Base-by-base conservation (phyloP, 2,113 vertebrate species). In the Megaceryle torquata region DNA sequence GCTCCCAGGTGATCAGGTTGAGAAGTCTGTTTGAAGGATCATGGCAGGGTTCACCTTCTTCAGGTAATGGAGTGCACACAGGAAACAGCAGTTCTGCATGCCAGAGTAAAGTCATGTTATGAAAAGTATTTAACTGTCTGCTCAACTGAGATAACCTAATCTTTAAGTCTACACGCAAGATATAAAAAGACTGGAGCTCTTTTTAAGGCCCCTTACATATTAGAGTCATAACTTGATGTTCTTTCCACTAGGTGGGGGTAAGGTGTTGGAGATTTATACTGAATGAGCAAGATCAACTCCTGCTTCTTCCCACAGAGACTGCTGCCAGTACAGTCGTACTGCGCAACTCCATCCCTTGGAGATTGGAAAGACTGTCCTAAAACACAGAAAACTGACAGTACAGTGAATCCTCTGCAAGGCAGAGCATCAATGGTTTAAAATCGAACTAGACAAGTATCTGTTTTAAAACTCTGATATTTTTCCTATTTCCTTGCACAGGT, bases 1-100 rank as follows among this genome's bases (percentile, higher is more conserved):
- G 82, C 48, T 99, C 98, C 99, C 99, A 99, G 72, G 98, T 98
- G 96, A 99, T 95, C 24, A 99, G 97, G 88, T 98, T 98, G 82
- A 98, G 97, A 35, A 99, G 95, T 74, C 98, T 98, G 95, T 98
- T 99, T 43, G 98, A 97, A 44, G 98, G 98, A 53, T 98, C 97
- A 0, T 98, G 97, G 96, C 99, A 99, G 71, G 97, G 98, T 84
- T 99, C 98, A 0, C 98, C 99, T 82, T 99, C 98, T 77, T 98
- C 96, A 4, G 99, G 98, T 67, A 99, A 97, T 7, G 98, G 98
- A 6, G 94, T 98, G 94, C 99, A 99, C 91, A 99, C 98, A 0
- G 99, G 98, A 29, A 99, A 99, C 84, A 98, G 96, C 5, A 99
- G 97, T 53, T 98, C 99, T 99, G 94, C 85, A 43, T 13, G 51